Evolutionary conservation across 2,797 vertebrate species (phyloP).

Genomic region (Malurus splendens): DNA sequence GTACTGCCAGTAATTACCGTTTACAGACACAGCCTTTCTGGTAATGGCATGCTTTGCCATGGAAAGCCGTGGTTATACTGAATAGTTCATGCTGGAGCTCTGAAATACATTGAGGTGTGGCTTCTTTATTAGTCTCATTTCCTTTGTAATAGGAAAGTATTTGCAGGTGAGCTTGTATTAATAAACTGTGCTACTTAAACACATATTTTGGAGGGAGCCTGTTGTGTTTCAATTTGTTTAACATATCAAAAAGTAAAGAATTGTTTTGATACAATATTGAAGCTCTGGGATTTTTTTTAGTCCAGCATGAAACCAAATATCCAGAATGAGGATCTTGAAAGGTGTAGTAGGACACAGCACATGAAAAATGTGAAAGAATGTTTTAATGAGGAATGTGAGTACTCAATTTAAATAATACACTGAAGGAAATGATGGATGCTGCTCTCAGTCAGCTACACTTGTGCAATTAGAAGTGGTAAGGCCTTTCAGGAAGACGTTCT

Average conservation of each 20-base stretch:
- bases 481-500: background rate
- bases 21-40: background rate
- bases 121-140: background rate
- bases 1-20: background rate
- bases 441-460: accelerated
- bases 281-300: background rate
- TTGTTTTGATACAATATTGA: background rate
- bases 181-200: background rate
- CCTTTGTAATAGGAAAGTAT: background rate
- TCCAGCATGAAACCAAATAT: background rate
- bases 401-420: background rate
- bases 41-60: background rate
- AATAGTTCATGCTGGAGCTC: background rate
- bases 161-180: background rate
- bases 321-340: background rate
- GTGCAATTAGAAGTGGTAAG: background rate
- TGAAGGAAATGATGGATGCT: background rate
- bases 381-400: background rate
- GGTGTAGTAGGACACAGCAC: background rate
- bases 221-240: background rate
- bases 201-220: background rate
- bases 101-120: background rate
- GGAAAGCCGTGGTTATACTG: background rate
- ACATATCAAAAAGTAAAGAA: background rate
- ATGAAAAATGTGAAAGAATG: background rate